phyloP scores from a whole-genome alignment of 1,140 invertebrate species.

The Pogonognathellus flavescens region DNA sequence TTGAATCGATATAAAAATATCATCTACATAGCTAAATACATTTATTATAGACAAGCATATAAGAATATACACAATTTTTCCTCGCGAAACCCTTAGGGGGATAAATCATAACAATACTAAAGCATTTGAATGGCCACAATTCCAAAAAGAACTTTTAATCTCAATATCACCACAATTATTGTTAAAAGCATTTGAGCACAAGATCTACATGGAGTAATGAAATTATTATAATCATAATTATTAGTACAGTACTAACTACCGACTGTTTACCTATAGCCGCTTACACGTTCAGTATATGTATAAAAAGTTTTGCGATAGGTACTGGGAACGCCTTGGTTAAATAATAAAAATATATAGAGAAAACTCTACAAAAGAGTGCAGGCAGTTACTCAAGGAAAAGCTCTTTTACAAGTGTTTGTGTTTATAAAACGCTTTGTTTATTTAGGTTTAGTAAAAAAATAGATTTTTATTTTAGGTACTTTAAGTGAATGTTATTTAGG shows the following conservation, averaged over 20 bases:
- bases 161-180: conserved; percentile 45
- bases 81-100: not conserved
- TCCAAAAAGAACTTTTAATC: conserved; percentile 36
- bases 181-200: conserved; percentile 48
- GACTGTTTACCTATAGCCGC: not conserved
- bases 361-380: not conserved
- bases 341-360: not conserved
- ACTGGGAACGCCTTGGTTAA: not conserved
- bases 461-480: conserved; percentile 1
- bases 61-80: not conserved
- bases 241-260: not conserved
- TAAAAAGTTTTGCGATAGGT: not conserved
- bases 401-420: conserved; percentile 6
- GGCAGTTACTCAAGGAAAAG: conserved; percentile 30
- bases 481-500: not conserved
- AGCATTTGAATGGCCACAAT: conserved; percentile 33
- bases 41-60: not conserved
- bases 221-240: conserved; percentile 2
- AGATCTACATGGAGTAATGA: conserved; percentile 32
- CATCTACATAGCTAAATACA: not conserved
- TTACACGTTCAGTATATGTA: not conserved
- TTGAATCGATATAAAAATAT: conserved; percentile 24
- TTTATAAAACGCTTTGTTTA: not conserved
- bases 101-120: not conserved
- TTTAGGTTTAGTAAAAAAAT: not conserved